Conservation (phyloP, 2,797 vertebrate species). For the Alca torda region DNA sequence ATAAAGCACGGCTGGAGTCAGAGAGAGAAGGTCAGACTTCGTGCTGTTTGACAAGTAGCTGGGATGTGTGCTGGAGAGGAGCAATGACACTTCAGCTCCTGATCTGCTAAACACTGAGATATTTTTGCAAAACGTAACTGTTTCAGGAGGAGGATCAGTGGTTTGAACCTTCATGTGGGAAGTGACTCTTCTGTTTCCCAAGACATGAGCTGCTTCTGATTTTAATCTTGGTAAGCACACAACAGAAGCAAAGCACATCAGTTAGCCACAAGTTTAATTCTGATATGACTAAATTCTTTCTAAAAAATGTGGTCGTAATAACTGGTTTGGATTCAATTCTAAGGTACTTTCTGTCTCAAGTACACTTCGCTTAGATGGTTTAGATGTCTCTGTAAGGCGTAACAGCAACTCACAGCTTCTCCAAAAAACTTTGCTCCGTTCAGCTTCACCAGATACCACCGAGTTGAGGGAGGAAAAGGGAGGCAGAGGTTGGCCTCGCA, state of each 20-base stretch:
- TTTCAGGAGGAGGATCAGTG: not conserved
- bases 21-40: not conserved
- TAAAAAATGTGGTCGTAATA: not conserved
- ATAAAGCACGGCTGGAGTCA: not conserved
- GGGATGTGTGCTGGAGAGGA: not conserved
- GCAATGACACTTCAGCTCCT: not conserved
- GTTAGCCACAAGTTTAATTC: not conserved
- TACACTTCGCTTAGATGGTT: not conserved
- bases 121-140: not conserved
- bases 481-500: not conserved
- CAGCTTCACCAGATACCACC: not conserved
- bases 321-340: not conserved
- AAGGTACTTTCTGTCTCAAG: not conserved
- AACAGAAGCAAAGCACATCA: not conserved
- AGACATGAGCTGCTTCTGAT: not conserved
- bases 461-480: not conserved
- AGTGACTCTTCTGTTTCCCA: not conserved
- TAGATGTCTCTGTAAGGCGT: not conserved
- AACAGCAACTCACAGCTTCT: not conserved
- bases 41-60: not conserved
- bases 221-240: not conserved
- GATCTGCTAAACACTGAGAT: not conserved
- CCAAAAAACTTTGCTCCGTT: not conserved
- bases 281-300: not conserved
- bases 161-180: not conserved